A percentile compares a stretch with the other conserved stretches of the same genome.
These are phyloP conservation scores for Sinocyclocheilus anshuiensis DNA, from an alignment of 2,113 vertebrate genomes.

Conservation along the genomic window DNA sequence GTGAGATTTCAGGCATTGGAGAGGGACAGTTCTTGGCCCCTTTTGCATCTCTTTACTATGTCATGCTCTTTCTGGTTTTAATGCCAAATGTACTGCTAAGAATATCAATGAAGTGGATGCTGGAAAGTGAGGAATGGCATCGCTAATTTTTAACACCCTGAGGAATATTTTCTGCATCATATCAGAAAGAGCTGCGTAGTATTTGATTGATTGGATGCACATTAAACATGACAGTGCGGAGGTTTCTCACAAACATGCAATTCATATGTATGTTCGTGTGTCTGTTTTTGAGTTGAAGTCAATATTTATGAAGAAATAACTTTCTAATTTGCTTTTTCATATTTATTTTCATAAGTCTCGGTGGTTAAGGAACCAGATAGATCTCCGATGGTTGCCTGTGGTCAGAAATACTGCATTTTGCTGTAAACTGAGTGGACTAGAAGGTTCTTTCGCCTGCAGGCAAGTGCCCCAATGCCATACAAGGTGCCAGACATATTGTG, in stretches of 20 bases:
- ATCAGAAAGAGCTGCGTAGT: slow-evolving; percentile 33
- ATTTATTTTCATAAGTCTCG: not conserved
- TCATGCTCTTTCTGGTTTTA: slow-evolving; percentile 45
- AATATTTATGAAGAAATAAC: not conserved
- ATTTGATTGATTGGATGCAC: slow-evolving; percentile 39
- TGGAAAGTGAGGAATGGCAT: slow-evolving; percentile 25
- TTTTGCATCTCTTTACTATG: slow-evolving; percentile 29
- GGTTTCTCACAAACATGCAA: slow-evolving; percentile 12
- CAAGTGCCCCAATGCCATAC: slow-evolving; percentile 16
- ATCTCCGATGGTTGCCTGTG: not conserved
- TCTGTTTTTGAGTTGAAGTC: not conserved
- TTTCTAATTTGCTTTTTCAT: not conserved
- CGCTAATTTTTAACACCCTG: slow-evolving; percentile 22
- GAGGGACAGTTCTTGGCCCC: slow-evolving; percentile 34
- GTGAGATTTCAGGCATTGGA: not conserved
- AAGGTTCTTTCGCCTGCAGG: not conserved
- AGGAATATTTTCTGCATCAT: slow-evolving; percentile 39
- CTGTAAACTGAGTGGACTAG: not conserved
- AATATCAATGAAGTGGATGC: slow-evolving; percentile 44
- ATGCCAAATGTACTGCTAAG: slow-evolving; percentile 44
- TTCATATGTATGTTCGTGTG: not conserved
- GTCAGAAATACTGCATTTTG: not conserved
- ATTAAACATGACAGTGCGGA: slow-evolving; percentile 33
- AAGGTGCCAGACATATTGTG: slow-evolving; percentile 38
- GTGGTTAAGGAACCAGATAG: not conserved